phyloP scores from a whole-genome alignment of 2,113 vertebrate genomes.

The Hydrolagus affinis region DNA sequence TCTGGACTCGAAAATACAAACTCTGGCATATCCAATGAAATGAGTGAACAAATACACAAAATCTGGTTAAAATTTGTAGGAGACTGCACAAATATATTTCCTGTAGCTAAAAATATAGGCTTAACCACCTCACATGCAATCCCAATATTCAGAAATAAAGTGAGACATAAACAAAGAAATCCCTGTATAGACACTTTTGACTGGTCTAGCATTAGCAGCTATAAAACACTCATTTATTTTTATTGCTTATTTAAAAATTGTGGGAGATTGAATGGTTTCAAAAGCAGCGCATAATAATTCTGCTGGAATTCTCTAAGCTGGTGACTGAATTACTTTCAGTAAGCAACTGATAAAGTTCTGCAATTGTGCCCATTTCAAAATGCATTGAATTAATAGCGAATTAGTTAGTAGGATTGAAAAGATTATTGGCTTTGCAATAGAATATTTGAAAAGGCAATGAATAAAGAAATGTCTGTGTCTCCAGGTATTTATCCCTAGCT shows the following conservation, averaged over 20 bases:
- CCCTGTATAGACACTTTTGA: too few species aligned
- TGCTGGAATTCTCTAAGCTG: background rate
- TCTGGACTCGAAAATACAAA: too few species aligned
- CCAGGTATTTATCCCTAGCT: too few species aligned
- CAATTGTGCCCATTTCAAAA: background rate
- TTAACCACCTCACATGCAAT: background rate
- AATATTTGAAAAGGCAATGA: background rate
- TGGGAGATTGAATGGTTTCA: background rate
- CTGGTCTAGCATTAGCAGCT: background rate
- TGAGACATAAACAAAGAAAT: background rate
- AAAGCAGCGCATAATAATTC: background rate
- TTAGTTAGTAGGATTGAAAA: too few species aligned
- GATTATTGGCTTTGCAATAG: background rate
- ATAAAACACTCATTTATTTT: background rate
- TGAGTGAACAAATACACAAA: background rate
- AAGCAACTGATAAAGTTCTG: slow-evolving; percentile 10
- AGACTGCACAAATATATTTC: background rate
- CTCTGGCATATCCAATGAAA: background rate
- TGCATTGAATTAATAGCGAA: background rate
- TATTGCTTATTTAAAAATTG: background rate
- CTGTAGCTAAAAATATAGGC: background rate
- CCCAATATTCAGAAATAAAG: background rate
- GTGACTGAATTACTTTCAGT: background rate
- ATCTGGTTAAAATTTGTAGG: background rate
- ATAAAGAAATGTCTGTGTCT: background rate